Evolutionary conservation across 1,140 invertebrate genomes (phyloP), one percentile per base, ranked within the genome.

Genomic region (Globodera ellingtonae): DNA sequence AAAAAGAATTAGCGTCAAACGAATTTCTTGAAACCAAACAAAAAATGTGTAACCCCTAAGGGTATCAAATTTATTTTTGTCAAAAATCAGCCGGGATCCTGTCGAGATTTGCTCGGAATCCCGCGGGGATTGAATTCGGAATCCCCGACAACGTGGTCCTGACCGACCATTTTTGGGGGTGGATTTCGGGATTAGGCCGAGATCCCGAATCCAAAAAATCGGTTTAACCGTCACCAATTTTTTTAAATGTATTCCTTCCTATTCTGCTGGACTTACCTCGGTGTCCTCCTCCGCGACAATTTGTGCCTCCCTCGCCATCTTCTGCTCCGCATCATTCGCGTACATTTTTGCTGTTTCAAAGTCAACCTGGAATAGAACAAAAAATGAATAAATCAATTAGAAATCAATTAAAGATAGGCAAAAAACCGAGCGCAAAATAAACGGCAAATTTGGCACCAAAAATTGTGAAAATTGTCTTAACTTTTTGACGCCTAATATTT

Each of bases 361-460:
- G 56, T 76, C 66, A 4, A 76, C 74, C 66, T 76, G 74, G 66
- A 52, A 52, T 4, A 52, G 7, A 52, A 52, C 1, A 52, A 52
- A 0, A 13, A 10, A 7, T 50, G 10, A 50, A 8, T 1, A 10
- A 35, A 35, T 35, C 35, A 35, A 35, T 35, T 35, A 35, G 3
- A 35, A 35, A 35, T 35, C 35, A 3, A 35, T 35, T 35, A 35
- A 35, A 35, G 3, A 35, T 35, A 35, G 35, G 35, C 35, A 35
- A 35, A 35, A 35, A 35, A 35, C 35, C 3, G 1, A 35, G 35
- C 35, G 35, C 35, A 0, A 35, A 35, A 35, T 35, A 35, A 2
- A 35, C 35, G 35, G 35, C 3, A 35, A 35, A 35, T 35, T 35
- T 35, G 35, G 1, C 35, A 35, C 35, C 35, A 2, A 35, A 35